Conservation (phyloP, 2,113 vertebrate species). For the Brachyhypopomus gauderio region DNA sequence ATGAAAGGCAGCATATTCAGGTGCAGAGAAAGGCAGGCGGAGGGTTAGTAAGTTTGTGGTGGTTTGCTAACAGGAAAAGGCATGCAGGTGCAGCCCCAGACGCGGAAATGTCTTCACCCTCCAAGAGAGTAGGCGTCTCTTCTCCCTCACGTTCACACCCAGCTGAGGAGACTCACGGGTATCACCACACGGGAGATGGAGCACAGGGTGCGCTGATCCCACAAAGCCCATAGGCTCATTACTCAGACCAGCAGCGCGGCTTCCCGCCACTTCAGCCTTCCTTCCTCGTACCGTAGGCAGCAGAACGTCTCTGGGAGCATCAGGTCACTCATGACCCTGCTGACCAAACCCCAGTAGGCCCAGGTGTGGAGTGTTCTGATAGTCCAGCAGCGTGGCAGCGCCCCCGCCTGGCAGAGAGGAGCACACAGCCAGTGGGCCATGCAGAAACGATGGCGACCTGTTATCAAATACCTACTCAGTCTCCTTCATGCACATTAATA, state of each 20-base stretch:
- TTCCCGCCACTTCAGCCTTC: background rate
- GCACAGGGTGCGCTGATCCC: too few species aligned
- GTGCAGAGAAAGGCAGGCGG: too few species aligned
- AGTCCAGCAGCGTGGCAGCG: too few species aligned
- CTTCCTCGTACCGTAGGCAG: background rate
- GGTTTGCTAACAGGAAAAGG: conserved; percentile 64
- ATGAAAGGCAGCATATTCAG: too few species aligned
- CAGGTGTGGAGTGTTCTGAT: too few species aligned
- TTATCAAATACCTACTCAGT: conserved; percentile 70
- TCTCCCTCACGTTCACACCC: conserved; percentile 54
- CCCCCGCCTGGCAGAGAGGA: too few species aligned
- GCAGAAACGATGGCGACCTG: conserved; percentile 63
- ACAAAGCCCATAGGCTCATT: too few species aligned
- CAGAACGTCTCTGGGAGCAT: background rate
- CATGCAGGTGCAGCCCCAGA: conserved; percentile 77
- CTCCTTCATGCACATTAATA: conserved; percentile 72
- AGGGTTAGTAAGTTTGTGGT: background rate
- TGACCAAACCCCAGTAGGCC: background rate
- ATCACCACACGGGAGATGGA: too few species aligned
- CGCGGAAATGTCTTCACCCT: conserved; percentile 69
- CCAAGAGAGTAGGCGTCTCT: conserved; percentile 70
- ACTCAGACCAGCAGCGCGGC: background rate
- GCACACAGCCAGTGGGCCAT: background rate
- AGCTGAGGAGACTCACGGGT: background rate
- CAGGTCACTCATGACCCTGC: background rate